Conservation (phyloP, 2,888 invertebrate species). For the Zhuqinia jingwanae region DNA sequence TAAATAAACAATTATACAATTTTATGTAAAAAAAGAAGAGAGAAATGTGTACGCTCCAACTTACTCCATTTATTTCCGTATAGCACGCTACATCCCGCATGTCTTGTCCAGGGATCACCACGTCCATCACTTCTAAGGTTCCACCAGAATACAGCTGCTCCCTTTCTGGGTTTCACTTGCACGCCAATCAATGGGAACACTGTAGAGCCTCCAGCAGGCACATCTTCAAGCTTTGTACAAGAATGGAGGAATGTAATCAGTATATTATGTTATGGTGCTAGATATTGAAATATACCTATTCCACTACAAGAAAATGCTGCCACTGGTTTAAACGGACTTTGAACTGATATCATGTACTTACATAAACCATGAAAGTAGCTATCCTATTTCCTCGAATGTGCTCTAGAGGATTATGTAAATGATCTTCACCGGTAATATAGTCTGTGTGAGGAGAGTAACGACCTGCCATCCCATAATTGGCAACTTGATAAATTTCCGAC, state of each 20-base stretch:
- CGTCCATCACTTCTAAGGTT: conserved; percentile 79
- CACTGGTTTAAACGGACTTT: neutral
- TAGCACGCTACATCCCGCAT: conserved; percentile 80
- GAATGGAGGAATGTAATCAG: no score
- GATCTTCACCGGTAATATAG: conserved; percentile 77
- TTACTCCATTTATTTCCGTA: conserved; percentile 80
- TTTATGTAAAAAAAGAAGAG: conserved; percentile 19
- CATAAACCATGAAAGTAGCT: conserved; percentile 80
- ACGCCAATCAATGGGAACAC: conserved; percentile 79
- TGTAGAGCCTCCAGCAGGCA: conserved; percentile 79
- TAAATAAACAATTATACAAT: conserved; percentile 39
- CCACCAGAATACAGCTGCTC: conserved; percentile 80
- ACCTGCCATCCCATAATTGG: conserved; percentile 80
- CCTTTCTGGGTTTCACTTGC: conserved; percentile 79
- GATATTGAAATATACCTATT: no score
- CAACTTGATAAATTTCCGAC: conserved; percentile 79
- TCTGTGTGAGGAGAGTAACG: conserved; percentile 79
- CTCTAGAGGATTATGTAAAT: conserved; percentile 76
- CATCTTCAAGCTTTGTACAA: conserved; percentile 80
- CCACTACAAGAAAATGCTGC: neutral
- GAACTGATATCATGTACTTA: conserved; percentile 49
- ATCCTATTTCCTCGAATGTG: conserved; percentile 79
- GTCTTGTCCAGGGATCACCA: conserved; percentile 79
- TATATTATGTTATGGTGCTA: no score
- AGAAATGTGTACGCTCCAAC: no score